Conservation (phyloP, 2,888 invertebrate genomes). For the Andrena dorsata region DNA sequence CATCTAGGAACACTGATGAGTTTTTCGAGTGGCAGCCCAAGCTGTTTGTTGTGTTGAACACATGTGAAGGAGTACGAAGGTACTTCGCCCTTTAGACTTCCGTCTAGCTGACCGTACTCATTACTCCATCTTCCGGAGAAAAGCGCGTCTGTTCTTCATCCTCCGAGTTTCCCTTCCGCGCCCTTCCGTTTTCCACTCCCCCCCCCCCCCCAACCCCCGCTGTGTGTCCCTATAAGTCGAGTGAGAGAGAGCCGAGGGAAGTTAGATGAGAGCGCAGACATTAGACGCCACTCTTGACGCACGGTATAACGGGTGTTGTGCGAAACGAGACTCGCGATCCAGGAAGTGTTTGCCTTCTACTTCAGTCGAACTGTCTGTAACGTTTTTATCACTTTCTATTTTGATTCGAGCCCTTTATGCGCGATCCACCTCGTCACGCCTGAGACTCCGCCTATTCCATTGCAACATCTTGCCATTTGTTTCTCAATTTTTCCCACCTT, state of each 20-base stretch:
- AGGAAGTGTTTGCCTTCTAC: slow-evolving; percentile 11
- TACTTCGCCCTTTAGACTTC: slow-evolving; percentile 75
- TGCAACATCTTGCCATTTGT: not conserved
- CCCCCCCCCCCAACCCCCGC: not conserved
- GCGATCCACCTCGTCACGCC: not conserved
- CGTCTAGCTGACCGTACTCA: slow-evolving; percentile 72
- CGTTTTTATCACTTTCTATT: slow-evolving; percentile 17
- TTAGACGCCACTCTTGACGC: slow-evolving; percentile 48
- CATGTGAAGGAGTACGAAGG: slow-evolving; percentile 68
- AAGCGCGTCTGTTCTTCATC: slow-evolving; percentile 58
- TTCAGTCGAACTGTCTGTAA: slow-evolving; percentile 6
- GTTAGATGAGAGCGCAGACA: slow-evolving; percentile 61
- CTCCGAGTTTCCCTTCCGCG: slow-evolving; percentile 8
- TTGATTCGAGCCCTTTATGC: slow-evolving; percentile 8
- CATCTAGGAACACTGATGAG: slow-evolving; percentile 78
- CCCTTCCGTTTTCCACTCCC: not conserved
- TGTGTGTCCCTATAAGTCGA: slow-evolving; percentile 28
- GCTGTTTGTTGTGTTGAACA: slow-evolving; percentile 76
- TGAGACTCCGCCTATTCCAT: not conserved
- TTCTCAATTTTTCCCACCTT: not conserved
- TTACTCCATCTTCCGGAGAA: slow-evolving; percentile 71
- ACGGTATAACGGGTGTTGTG: slow-evolving; percentile 24
- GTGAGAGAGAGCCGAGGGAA: slow-evolving; percentile 31
- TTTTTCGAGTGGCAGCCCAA: slow-evolving; percentile 77
- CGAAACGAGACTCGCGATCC: slow-evolving; percentile 7